Conservation (phyloP, 2,113 vertebrate species). For the Danionella cerebrum region DNA sequence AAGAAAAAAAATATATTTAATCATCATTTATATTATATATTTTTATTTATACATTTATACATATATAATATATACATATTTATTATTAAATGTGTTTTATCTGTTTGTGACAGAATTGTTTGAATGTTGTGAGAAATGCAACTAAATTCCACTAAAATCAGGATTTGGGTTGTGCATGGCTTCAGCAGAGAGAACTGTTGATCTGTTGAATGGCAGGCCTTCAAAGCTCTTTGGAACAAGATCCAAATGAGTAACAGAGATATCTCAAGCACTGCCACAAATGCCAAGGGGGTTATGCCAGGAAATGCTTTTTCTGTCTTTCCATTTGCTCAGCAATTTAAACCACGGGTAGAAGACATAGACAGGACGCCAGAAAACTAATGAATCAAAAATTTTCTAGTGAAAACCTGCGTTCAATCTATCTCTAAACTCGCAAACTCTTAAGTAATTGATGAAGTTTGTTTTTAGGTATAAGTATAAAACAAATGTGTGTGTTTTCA, state of each 20-base stretch:
- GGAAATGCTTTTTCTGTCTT: conserved; percentile 72
- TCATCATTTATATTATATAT: too few relatives aligned
- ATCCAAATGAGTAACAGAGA: conserved; percentile 65
- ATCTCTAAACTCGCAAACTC: too few relatives aligned
- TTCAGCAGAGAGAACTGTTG: conserved; percentile 39
- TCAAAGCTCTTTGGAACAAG: conserved; percentile 65
- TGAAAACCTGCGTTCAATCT: too few relatives aligned
- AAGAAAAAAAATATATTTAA: too few relatives aligned
- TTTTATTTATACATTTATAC: too few relatives aligned
- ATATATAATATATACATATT: too few relatives aligned
- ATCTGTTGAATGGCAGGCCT: conserved; percentile 52
- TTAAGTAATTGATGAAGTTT: too few relatives aligned
- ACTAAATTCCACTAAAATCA: too few relatives aligned
- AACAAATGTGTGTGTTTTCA: not conserved
- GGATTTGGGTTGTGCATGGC: not conserved
- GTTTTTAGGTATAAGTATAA: too few relatives aligned
- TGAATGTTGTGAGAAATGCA: not conserved
- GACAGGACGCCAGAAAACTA: too few relatives aligned
- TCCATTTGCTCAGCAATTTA: conserved; percentile 72
- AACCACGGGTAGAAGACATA: conserved; percentile 33
- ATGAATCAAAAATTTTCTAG: not conserved
- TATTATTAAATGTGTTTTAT: not conserved
- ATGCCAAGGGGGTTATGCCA: conserved; percentile 70
- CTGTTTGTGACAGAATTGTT: not conserved
- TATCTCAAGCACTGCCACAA: conserved; percentile 59